phyloP scores from a whole-genome alignment of 2,797 vertebrate species.

The Neosilurus hyrtlii region DNA sequence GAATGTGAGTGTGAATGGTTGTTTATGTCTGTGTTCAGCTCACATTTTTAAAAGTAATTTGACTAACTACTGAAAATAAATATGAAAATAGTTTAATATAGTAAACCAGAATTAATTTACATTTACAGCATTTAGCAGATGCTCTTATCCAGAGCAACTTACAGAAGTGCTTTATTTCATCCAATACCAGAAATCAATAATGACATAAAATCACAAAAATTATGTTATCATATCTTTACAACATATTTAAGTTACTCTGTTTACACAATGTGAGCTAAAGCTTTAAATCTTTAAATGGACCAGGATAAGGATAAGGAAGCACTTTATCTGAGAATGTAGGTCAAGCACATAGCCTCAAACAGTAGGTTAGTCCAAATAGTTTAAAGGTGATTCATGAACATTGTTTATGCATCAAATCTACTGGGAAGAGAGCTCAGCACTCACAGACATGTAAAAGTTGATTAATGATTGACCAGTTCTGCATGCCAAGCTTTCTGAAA shows the following conservation, averaged over 20 bases:
- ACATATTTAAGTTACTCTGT: neutral
- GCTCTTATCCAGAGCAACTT: too few species aligned
- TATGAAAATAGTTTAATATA: neutral
- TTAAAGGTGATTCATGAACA: neutral
- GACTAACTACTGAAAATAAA: neutral
- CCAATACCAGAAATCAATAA: neutral
- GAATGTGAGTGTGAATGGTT: too few species aligned
- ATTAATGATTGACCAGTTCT: neutral
- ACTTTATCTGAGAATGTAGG: neutral
- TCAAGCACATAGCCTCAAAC: neutral
- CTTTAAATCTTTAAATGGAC: neutral
- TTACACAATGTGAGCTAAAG: neutral
- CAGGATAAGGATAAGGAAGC: neutral
- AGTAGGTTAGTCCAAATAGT: too few species aligned
- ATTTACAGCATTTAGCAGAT: too few species aligned
- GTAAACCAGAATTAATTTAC: neutral
- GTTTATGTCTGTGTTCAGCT: too few species aligned
- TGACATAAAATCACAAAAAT: neutral
- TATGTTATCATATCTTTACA: neutral
- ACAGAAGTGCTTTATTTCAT: neutral
- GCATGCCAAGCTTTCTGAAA: neutral
- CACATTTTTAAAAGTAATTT: neutral
- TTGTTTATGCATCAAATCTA: neutral
- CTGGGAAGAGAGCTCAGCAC: too few species aligned
- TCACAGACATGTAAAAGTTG: neutral